Base-by-base conservation (phyloP, 2,888 invertebrate species). In the Didymodactylos carnosus region DNA sequence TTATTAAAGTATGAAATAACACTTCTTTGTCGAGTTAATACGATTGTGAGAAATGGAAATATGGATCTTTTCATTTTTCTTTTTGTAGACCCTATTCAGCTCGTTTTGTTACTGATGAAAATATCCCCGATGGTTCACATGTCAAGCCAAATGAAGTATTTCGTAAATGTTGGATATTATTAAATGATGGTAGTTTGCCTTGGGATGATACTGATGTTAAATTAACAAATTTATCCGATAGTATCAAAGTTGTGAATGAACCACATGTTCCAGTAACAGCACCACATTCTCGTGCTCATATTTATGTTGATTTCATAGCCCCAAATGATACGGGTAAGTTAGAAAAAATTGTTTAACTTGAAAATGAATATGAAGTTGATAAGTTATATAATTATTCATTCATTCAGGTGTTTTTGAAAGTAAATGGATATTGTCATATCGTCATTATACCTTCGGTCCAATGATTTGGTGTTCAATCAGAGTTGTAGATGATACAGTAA, bases 91-190 rank as follows among this genome's bases (percentile, higher is more conserved):
- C 62, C 29, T 62, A 35, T 35, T 62, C 62, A n/a, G 80, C 80
- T 3, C 75, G 78, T 72, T 81, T 82, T 77, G 53, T 82, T 16
- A 62, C 75, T 39, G 82, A 83, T 77, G 79, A 81, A 69, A 81
- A 80, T 23, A 78, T 82, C 39, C 81, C 81, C 23, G 82, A 83
- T 76, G 80, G 79, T 8, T 80, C 80, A 0, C 73, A 77, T 14
- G 77, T 83, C 25, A 77, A 78, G 71, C 80, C 83, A 3, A 80
- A 79, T 43, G 78, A 80, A 25, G 76, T 76, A 27, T 79, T 83
- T 72, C 75, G 78, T 13, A 83, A 83, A 77, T 78, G 78, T 7
- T 83, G 83, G 83, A 77, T 78, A 62, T 78, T 83, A 76, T 76
- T 78, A 69, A 83, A 83, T 77, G 79, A 78, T 71, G 83, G 83